Evolutionary conservation across 2,797 vertebrate genomes (phyloP).

Genomic region (Philypnodon macrostomus): DNA sequence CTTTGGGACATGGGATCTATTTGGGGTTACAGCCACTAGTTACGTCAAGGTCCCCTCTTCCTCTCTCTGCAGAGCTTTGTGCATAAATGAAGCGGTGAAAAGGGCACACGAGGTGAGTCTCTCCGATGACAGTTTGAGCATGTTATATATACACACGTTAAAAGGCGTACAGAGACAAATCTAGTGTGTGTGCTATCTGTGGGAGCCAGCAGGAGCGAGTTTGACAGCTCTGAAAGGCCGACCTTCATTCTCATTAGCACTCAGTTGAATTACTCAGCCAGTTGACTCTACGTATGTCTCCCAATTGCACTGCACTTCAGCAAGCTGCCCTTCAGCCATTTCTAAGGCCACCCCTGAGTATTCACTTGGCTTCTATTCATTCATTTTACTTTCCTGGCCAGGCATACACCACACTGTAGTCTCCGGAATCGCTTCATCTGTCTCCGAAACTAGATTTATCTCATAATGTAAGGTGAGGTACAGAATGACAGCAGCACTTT

Average conservation of each 20-base stretch:
- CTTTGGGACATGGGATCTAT: no score
- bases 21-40: no score
- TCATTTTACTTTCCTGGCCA: conserved; percentile 6
- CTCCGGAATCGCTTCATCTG: neutral
- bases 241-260: conserved; percentile 67
- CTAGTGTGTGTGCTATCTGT: conserved; percentile 47
- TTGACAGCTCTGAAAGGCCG: conserved; percentile 41
- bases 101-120: conserved; percentile 19
- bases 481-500: neutral
- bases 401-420: neutral
- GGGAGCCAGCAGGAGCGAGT: conserved; percentile 45
- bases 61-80: neutral
- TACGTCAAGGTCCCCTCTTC: no score
- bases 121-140: neutral
- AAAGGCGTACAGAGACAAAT: conserved; percentile 58
- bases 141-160: conserved; percentile 30
- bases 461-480: neutral
- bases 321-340: conserved; percentile 53
- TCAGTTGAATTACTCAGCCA: conserved; percentile 52
- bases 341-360: conserved; percentile 31
- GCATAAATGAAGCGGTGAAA: conserved; percentile 9
- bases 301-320: conserved; percentile 29
- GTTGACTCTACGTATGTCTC: conserved; percentile 50
- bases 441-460: conserved; percentile 1
- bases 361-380: conserved; percentile 15